Percentiles rank a stretch among this genome's conserved stretches.
Conservation (phyloP, 2,888 invertebrate genomes). For the Calliopum simillimum region DNA sequence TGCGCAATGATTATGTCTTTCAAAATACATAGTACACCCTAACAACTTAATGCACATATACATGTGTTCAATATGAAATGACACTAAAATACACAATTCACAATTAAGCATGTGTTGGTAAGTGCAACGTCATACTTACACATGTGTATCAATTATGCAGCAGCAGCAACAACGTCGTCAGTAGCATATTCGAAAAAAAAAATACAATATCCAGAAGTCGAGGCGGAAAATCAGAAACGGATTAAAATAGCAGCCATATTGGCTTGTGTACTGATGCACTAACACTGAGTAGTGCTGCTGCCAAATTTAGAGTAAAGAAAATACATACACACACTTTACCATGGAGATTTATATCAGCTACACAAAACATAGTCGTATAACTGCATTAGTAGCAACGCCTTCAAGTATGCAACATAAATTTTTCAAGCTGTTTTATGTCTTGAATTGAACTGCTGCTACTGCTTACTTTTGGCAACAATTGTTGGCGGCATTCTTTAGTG, state of each 20-base stretch:
- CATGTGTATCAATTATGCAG: slow-evolving; percentile 23
- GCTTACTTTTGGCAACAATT: background rate
- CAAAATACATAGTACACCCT: too few relatives aligned
- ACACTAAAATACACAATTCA: slow-evolving; percentile 20
- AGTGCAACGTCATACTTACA: background rate
- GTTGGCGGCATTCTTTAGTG: background rate
- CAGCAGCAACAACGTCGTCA: background rate
- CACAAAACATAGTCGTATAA: slow-evolving; percentile 46
- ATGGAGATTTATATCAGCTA: background rate
- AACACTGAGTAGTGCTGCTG: background rate
- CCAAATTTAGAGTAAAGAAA: slow-evolving; percentile 14
- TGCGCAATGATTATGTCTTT: too few relatives aligned
- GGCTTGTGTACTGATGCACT: background rate
- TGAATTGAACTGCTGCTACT: too few relatives aligned
- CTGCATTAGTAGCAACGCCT: slow-evolving; percentile 11
- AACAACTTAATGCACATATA: too few relatives aligned
- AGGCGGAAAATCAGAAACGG: background rate
- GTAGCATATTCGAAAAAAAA: too few relatives aligned
- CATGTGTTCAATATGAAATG: slow-evolving; percentile 18
- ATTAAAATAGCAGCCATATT: slow-evolving; percentile 2
- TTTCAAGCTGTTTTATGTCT: background rate
- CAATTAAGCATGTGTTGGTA: slow-evolving; percentile 23
- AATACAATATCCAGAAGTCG: too few relatives aligned
- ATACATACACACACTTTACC: slow-evolving; percentile 37
- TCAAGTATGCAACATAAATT: slow-evolving; percentile 10